A percentile compares a stretch with the other conserved stretches of the same genome.
Conservation (phyloP, 2,113 vertebrate species). For the Delphinus delphis region DNA sequence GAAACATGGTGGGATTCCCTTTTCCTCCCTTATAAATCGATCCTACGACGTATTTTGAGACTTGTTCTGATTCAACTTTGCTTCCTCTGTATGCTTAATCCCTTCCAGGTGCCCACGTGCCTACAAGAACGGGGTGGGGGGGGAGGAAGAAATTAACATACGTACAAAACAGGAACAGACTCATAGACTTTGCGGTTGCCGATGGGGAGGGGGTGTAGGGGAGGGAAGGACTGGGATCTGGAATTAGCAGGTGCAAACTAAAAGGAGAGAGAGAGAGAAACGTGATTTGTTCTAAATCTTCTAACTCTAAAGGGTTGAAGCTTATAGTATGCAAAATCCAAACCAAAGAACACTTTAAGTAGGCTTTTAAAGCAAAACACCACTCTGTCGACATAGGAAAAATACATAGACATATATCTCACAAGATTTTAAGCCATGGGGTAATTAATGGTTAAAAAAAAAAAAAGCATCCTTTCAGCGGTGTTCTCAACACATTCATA, state of each 20-base stretch:
- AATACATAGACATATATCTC: background rate
- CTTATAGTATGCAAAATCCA: background rate
- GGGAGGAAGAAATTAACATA: accelerated
- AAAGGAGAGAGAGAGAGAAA: background rate
- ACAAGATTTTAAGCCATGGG: background rate
- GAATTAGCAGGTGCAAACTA: background rate
- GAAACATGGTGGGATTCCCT: accelerated
- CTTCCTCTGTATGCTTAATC: background rate
- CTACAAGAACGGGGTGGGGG: accelerated
- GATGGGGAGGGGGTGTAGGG: background rate
- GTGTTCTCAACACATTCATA: background rate
- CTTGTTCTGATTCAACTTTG: background rate
- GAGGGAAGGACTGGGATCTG: no score
- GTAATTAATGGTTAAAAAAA: background rate
- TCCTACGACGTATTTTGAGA: background rate
- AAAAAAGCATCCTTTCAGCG: background rate
- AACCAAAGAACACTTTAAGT: background rate
- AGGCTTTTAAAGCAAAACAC: background rate
- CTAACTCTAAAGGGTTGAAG: accelerated
- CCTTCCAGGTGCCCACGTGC: background rate
- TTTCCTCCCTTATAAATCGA: no score
- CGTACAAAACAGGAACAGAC: background rate
- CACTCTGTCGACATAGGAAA: background rate
- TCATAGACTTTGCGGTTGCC: background rate
- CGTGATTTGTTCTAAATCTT: background rate